Percentiles rank a stretch among this genome's conserved stretches.
These are phyloP conservation scores for Lamellibrachia columna DNA, from an alignment of 2,888 invertebrate genomes.

Conservation along the genomic window DNA sequence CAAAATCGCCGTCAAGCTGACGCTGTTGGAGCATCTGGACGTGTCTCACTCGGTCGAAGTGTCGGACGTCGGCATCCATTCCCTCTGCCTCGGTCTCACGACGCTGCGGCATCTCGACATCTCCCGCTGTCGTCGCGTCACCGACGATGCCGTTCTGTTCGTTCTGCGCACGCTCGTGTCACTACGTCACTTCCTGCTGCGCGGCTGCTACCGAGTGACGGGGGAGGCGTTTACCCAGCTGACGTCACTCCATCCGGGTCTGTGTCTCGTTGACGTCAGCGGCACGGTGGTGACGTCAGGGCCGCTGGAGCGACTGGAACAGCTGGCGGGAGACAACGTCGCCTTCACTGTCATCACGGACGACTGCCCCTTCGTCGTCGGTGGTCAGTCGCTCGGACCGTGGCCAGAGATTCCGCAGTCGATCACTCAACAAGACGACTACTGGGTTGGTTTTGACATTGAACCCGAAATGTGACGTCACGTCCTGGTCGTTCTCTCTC, in stretches of 20 bases:
- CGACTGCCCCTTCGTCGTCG: background rate
- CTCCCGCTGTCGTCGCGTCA: background rate
- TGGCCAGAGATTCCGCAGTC: background rate
- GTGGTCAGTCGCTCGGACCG: conserved; percentile 4
- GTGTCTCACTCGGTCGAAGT: background rate
- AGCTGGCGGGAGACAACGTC: background rate
- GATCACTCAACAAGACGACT: background rate
- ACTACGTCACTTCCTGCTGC: background rate
- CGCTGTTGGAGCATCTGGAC: background rate
- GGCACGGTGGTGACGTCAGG: background rate
- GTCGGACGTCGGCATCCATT: background rate
- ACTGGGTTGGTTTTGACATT: background rate
- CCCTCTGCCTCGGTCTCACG: background rate
- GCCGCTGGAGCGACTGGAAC: background rate
- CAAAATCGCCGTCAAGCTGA: conserved; percentile 9
- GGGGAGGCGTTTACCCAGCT: background rate
- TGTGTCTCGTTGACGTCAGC: conserved; percentile 12
- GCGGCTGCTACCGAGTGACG: background rate
- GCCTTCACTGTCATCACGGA: background rate
- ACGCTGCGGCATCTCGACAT: background rate
- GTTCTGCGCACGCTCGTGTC: background rate
- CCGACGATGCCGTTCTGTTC: background rate
- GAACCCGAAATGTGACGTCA: background rate
- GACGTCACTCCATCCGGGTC: background rate
- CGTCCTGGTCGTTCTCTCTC: background rate